Percentiles rank a stretch among this genome's conserved stretches.
phyloP scores from a whole-genome alignment of 2,797 vertebrate genomes.

The Alosa sapidissima region DNA sequence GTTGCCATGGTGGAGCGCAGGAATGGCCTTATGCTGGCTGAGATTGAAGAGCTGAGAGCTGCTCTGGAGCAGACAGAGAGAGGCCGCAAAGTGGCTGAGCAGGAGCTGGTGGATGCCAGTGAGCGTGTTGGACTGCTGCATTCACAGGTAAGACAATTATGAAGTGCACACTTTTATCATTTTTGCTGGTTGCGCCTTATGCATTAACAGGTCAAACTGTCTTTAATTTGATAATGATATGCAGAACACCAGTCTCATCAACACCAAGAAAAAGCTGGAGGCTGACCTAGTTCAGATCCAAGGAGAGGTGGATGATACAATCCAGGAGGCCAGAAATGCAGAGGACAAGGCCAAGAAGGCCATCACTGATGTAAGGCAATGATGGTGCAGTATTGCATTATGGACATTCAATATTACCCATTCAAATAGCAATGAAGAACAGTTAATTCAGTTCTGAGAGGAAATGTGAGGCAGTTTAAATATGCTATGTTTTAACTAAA shows the following conservation, averaged over 20 bases:
- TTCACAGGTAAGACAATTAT: not conserved
- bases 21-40: not conserved
- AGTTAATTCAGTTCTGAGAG: not conserved
- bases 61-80: conserved; percentile 10
- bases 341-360: conserved; percentile 13
- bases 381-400: not conserved
- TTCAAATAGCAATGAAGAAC: too few species aligned
- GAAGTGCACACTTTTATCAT: not conserved
- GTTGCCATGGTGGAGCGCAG: conserved; percentile 23
- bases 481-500: too few species aligned
- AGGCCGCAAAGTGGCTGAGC: conserved; percentile 17
- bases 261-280: conserved; percentile 14
- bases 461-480: not conserved
- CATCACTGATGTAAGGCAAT: not conserved
- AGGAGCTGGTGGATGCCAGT: conserved; percentile 14
- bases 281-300: not conserved
- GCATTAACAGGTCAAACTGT: too few species aligned
- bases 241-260: not conserved
- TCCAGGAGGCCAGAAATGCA: conserved; percentile 13
- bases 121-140: conserved; percentile 11
- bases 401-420: too few species aligned
- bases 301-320: not conserved
- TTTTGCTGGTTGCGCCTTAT: not conserved
- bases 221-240: not conserved
- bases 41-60: conserved; percentile 10